Evolutionary conservation across 2,113 vertebrate species (phyloP), one percentile per base, ranked within the genome.

Genomic region (Neolamprologus sp.): DNA sequence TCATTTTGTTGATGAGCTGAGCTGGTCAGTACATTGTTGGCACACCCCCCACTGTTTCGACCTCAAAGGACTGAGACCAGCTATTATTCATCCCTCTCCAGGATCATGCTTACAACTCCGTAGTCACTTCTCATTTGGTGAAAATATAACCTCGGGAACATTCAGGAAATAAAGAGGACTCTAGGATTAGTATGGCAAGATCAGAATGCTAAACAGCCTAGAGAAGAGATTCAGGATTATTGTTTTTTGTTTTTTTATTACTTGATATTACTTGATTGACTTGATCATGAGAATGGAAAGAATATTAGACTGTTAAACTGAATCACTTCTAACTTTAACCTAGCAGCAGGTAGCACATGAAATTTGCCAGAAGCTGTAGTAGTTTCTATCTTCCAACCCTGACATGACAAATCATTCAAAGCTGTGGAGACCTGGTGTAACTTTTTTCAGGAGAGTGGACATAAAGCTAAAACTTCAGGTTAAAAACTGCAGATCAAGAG

Each of bases 1-100:
- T 95, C 81, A 93, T 93, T 95, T 91, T 93, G 86, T 92, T 92
- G 87, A 90, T 91, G 88, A 94, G 89, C 88, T 88, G 42, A 91
- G 86, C 84, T 54, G 92, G 91, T 96, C 95, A 94, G 93, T 95
- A 95, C 19, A 45, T 45, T 87, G 84, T 80, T 91, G 86, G 83
- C 60, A 37, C 28, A 40, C 37, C 65, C 71, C 73, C 68, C 47
- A 58, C 35, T 23, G 82, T 80, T 87, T 95, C 82, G 54, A 84
- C 86, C 82, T 80, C 63, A 3, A 57, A 57, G 79, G 79, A 53
- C 89, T 84, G 86, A 91, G 84, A 21, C 4, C 82, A 86, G 92
- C 93, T 78, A 85, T 94, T 92, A 89, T 82, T 92, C 81, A 91
- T 90, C 33, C 53, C 58, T 53, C 86, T 82, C 92, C 68, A 51